phyloP scores from a whole-genome alignment of 2,888 invertebrate species.

The Xylophagus ater region DNA sequence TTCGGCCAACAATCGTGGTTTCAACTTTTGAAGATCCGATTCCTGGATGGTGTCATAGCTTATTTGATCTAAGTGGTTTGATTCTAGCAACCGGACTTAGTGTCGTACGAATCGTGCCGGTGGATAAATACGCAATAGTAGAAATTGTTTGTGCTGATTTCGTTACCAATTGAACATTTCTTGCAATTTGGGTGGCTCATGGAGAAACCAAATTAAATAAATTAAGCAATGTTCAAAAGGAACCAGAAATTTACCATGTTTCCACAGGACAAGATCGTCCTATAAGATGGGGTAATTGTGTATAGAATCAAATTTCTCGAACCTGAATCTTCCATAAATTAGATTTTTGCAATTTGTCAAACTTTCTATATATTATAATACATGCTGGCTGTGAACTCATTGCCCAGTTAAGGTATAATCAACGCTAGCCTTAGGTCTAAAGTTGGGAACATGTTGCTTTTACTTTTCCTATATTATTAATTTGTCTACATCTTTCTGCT shows the following conservation, averaged over 20 bases:
- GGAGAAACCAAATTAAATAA: background rate
- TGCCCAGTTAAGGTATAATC: too few relatives aligned
- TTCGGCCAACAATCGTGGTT: conserved; percentile 24
- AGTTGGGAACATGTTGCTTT: too few relatives aligned
- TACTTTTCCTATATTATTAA: too few relatives aligned
- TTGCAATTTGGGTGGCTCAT: conserved; percentile 22
- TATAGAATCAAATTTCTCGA: too few relatives aligned
- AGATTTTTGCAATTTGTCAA: too few relatives aligned
- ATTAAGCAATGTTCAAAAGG: background rate
- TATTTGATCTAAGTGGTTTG: conserved; percentile 23
- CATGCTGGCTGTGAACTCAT: too few relatives aligned
- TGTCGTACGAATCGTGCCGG: conserved; percentile 18
- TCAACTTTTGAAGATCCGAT: conserved; percentile 24
- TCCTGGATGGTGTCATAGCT: conserved; percentile 23
- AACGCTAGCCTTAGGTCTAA: too few relatives aligned
- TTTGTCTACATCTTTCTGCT: too few relatives aligned
- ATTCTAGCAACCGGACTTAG: conserved; percentile 21
- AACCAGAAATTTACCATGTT: conserved; percentile 20
- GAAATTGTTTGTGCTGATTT: conserved; percentile 25
- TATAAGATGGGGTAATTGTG: conserved; percentile 17
- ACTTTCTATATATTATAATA: too few relatives aligned
- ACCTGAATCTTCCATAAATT: too few relatives aligned
- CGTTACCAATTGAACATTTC: conserved; percentile 24
- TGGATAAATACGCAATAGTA: conserved; percentile 9
- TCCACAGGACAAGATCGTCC: conserved; percentile 18